Evolutionary conservation across 2,113 vertebrate genomes (phyloP), one percentile per base, ranked within the genome.

Genomic region (Petaurus breviceps): DNA sequence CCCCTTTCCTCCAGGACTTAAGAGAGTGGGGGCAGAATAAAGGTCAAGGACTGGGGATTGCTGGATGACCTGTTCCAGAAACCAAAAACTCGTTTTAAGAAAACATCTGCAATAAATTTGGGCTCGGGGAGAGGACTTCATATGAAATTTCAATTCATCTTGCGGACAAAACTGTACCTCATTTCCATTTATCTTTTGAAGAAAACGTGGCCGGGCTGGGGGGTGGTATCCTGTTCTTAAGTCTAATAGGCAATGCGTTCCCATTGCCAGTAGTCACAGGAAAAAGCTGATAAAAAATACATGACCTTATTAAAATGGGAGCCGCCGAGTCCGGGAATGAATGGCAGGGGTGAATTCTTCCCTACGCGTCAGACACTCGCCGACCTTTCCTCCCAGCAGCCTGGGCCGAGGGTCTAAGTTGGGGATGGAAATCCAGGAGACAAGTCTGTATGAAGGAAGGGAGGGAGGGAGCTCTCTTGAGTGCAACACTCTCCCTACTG

Each of bases 221-320:
- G 89, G 11, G 89, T 0, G 89, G 89, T 1, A 50, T 47, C 49
- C 37, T 77, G 61, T 77, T 77, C 61, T 77, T 68, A n/a, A n/a
- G 61, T n/a, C 61, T 77, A n/a, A 77, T 90, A 37, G 91, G 43
- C 57, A 26, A 52, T 46, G 54, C 43, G 26, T 47, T 92, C 90
- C 3, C 92, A 92, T 61, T 51, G 22, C 61, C 31, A 77, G 61
- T 19, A 77, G 61, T 77, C 61, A 77, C 61, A 77, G 90, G 92
- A 95, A 77, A 96, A 95, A 94, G 94, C 94, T 92, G 94, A 90
- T 96, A 94, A 96, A 93, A 96, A 49, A 96, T 92, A 92, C 89
- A 92, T 92, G 92, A 53, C 49, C 90, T 61, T 92, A 95, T 95
- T 12, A 6, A 28, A 77, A 92, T 61, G 0, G 25, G 46, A 94